phyloP scores from a whole-genome alignment of 2,888 invertebrate genomes.

The Pyrochroa serraticornis region DNA sequence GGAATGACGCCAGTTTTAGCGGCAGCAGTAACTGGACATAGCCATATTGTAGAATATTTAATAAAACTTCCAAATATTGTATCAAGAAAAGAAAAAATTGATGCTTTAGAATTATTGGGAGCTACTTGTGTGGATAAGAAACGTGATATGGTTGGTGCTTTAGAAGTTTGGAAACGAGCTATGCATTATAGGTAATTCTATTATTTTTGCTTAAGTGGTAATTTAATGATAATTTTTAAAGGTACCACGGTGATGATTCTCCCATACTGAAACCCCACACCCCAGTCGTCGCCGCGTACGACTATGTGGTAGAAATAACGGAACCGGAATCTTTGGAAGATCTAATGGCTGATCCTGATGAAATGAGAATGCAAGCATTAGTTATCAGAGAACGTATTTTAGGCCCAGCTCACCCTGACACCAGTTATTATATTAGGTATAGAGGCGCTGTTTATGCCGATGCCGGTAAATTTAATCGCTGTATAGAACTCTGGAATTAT shows the following conservation, averaged over 20 bases:
- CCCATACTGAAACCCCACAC: conserved; percentile 75
- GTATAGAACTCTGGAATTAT: conserved; percentile 95
- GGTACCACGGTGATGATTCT: conserved; percentile 62
- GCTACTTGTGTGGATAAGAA: conserved; percentile 97
- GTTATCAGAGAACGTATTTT: conserved; percentile 91
- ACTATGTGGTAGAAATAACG: conserved; percentile 83
- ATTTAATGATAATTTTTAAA: conserved; percentile 18
- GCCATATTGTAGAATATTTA: conserved; percentile 91
- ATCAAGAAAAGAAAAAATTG: conserved; percentile 79
- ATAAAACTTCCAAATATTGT: conserved; percentile 76
- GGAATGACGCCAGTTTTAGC: conserved; percentile 95
- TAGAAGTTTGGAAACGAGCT: conserved; percentile 88
- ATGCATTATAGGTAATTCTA: conserved; percentile 78
- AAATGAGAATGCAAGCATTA: conserved; percentile 94
- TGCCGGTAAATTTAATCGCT: conserved; percentile 86
- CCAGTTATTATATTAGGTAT: conserved; percentile 94
- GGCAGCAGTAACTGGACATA: conserved; percentile 91
- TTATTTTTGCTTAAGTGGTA: not conserved
- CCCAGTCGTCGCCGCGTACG: conserved; percentile 83
- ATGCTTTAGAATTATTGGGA: conserved; percentile 89
- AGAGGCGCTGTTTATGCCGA: conserved; percentile 79
- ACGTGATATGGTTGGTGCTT: conserved; percentile 89
- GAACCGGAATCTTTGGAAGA: conserved; percentile 82
- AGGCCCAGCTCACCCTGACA: conserved; percentile 93
- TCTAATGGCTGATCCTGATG: conserved; percentile 90